Conservation (phyloP, 1,140 invertebrate genomes). For the Nephotettix cincticeps region DNA sequence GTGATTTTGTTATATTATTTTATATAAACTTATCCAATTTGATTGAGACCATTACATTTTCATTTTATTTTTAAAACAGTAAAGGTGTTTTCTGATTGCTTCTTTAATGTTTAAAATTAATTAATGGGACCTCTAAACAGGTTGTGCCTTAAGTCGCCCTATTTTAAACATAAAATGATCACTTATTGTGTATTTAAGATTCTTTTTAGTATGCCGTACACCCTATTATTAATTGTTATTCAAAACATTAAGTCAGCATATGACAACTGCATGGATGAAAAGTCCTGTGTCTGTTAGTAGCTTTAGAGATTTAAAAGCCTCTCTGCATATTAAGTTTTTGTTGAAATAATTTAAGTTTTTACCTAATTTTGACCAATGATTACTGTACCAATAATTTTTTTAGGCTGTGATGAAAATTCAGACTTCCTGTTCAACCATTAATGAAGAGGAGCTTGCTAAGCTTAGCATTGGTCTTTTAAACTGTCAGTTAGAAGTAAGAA, state of each 20-base stretch:
- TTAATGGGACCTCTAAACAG: no score
- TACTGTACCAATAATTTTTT: slow-evolving; percentile 22
- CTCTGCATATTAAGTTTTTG: not conserved
- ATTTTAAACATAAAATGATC: not conserved
- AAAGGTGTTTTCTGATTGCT: no score
- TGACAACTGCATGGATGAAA: no score
- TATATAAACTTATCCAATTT: no score
- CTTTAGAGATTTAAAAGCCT: no score
- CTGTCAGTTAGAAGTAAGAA: slow-evolving; percentile 65
- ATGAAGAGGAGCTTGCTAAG: slow-evolving; percentile 66
- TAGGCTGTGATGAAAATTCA: slow-evolving; percentile 60
- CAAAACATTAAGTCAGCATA: not conserved
- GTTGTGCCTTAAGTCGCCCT: no score
- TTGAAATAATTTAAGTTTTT: not conserved
- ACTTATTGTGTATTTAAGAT: not conserved
- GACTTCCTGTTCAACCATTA: slow-evolving; percentile 57
- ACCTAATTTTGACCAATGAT: not conserved
- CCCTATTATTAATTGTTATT: not conserved
- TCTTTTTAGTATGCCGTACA: not conserved
- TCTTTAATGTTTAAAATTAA: no score
- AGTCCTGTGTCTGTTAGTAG: no score
- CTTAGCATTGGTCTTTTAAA: slow-evolving; percentile 67
- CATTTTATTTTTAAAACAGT: no score
- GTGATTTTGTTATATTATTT: no score
- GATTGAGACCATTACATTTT: no score